A percentile compares a stretch with the other conserved stretches of the same genome.
These are phyloP conservation scores for Perizoma flavofasciatum DNA, from an alignment of 2,888 invertebrate species.

Conservation along the genomic window DNA sequence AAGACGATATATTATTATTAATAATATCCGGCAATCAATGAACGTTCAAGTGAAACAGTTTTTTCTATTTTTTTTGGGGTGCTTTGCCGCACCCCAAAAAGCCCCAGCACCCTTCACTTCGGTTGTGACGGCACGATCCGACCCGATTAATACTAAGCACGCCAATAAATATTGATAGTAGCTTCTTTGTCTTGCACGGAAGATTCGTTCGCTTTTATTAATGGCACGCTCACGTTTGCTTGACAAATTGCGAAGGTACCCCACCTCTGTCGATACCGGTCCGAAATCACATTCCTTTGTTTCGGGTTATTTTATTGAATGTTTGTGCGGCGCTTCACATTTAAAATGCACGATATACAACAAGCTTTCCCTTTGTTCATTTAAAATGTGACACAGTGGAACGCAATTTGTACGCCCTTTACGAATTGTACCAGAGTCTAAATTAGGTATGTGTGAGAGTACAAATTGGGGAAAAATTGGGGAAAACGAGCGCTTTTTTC, in stretches of 20 bases:
- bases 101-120: constrained; percentile 9
- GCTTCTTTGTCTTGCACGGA: constrained; percentile 79
- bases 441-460: constrained; percentile 1
- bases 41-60: neutral
- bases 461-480: constrained; percentile 6
- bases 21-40: neutral
- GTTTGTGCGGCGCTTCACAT: constrained; percentile 37
- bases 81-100: neutral
- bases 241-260: constrained; percentile 66
- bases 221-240: constrained; percentile 74
- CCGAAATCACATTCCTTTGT: constrained; percentile 42
- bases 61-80: neutral
- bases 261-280: constrained; percentile 38
- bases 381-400: constrained; percentile 17
- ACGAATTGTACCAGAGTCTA: constrained; percentile 4
- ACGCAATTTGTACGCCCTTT: constrained; percentile 18
- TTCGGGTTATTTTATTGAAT: constrained; percentile 40
- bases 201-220: constrained; percentile 77
- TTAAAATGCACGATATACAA: constrained; percentile 31
- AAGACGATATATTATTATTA: neutral
- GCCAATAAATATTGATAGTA: constrained; percentile 81
- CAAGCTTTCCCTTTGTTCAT: constrained; percentile 23
- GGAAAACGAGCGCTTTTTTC: constrained; percentile 4
- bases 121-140: constrained; percentile 58
- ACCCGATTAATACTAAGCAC: constrained; percentile 82